phyloP scores from a whole-genome alignment of 2,888 invertebrate species.

The Loripinus fragilis region DNA sequence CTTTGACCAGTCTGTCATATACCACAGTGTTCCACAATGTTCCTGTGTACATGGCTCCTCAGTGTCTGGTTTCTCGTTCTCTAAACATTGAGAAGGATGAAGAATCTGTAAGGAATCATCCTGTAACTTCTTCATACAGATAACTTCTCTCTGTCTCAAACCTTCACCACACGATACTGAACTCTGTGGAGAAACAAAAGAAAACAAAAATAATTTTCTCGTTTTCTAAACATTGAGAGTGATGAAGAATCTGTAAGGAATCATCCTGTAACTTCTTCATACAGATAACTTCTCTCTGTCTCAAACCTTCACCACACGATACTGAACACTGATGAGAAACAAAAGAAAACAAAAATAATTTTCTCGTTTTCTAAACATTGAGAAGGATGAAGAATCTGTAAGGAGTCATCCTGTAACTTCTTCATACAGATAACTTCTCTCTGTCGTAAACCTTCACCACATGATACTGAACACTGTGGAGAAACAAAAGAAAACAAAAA shows the following conservation, averaged over 20 bases:
- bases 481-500: too few species aligned
- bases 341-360: too few species aligned
- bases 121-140: slow-evolving; percentile 2
- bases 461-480: slow-evolving; percentile 20
- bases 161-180: slow-evolving; percentile 24
- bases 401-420: not conserved
- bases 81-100: not conserved
- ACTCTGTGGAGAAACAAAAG: slow-evolving; percentile 5
- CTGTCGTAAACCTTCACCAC: slow-evolving; percentile 14
- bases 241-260: not conserved
- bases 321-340: slow-evolving; percentile 13
- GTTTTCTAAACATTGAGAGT: not conserved
- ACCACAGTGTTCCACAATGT: slow-evolving; percentile 89
- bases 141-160: slow-evolving; percentile 8
- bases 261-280: not conserved
- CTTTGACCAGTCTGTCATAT: slow-evolving; percentile 90
- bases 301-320: slow-evolving; percentile 20
- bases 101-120: not conserved
- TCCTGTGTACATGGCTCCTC: slow-evolving; percentile 87
- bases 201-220: too few species aligned
- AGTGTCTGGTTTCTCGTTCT: slow-evolving; percentile 86
- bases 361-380: slow-evolving; percentile 81
- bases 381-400: not conserved
- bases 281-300: slow-evolving; percentile 18
- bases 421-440: slow-evolving; percentile 20